Conservation (phyloP, 2,888 invertebrate species). For the Dugesia japonica region DNA sequence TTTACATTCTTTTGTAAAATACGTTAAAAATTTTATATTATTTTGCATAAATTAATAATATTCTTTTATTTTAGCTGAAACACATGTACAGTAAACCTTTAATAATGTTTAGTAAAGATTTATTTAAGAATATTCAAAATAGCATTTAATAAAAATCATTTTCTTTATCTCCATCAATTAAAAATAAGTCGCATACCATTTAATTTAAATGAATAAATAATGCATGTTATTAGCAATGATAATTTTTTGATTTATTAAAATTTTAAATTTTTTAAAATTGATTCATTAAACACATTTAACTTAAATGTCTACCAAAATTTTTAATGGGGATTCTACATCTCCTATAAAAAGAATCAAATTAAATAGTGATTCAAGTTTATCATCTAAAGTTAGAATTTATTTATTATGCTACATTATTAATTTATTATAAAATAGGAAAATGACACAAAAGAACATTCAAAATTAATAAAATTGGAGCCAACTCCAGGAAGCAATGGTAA, state of each 20-base stretch:
- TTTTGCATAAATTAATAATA: too few relatives aligned
- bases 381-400: background rate
- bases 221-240: background rate
- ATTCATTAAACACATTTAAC: background rate
- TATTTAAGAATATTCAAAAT: too few relatives aligned
- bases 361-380: background rate
- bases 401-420: too few relatives aligned
- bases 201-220: constrained; percentile 11
- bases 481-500: background rate
- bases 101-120: too few relatives aligned
- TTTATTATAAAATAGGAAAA: too few relatives aligned
- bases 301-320: background rate
- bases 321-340: background rate
- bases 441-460: too few relatives aligned
- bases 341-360: background rate
- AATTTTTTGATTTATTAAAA: background rate
- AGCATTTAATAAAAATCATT: too few relatives aligned
- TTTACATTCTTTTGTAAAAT: too few relatives aligned
- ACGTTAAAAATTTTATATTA: too few relatives aligned
- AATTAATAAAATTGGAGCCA: background rate
- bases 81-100: too few relatives aligned
- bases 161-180: background rate
- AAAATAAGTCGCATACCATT: constrained; percentile 2
- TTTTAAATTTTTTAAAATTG: background rate
- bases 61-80: too few relatives aligned